Base-by-base conservation (phyloP, 2,888 invertebrate species). In the Tetranychus truncatus region DNA sequence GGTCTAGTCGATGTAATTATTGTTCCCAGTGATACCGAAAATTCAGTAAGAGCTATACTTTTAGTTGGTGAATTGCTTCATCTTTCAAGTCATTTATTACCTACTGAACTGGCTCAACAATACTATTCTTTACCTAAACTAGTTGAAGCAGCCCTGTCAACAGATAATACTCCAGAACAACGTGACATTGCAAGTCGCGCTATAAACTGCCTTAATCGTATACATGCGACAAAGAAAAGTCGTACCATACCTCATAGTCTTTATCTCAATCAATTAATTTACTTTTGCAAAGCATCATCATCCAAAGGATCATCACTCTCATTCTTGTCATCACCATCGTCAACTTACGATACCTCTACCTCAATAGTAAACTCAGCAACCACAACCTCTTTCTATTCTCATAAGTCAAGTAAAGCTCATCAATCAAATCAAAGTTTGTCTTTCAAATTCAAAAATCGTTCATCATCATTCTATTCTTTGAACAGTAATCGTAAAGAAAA, bases 1-100 rank as follows among this genome's bases (percentile, higher is more conserved):
- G 94, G 94, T 24, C 85, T 96, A 78, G 91, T 92, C 55, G 92
- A 95, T 85, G 94, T 95, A 46, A 91, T 95, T 79, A 89, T 92
- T 69, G 89, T 91, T 6, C 81, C 81, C 74, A 90, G 90, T 81
- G 93, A 95, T 82, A 89, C 89, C 21, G 89, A 91, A 82, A 89
- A 95, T 80, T 93, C 92, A 77, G 91, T 95, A 78, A 87, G 93
- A 79, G 92, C 95, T 73, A 94, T 95, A 21, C 89, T 95, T 79
- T 85, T 96, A 75, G 85, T 95, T 79, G 92, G 91, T 76, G 92
- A 94, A 84, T 85, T 96, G 75, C 84, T 95, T 80, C 91, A 93
- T 84, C 85, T 95, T 82, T 89, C 83, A 78, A 80, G 80, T 80
- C 73, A 92, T 83, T 86, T 88, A 74, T 87, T 92, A 80, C 85